A percentile compares a stretch with the other conserved stretches of the same genome.
These are phyloP conservation scores for Drosophila neocordata DNA, from an alignment of 1,140 invertebrate species.

Conservation along the genomic window DNA sequence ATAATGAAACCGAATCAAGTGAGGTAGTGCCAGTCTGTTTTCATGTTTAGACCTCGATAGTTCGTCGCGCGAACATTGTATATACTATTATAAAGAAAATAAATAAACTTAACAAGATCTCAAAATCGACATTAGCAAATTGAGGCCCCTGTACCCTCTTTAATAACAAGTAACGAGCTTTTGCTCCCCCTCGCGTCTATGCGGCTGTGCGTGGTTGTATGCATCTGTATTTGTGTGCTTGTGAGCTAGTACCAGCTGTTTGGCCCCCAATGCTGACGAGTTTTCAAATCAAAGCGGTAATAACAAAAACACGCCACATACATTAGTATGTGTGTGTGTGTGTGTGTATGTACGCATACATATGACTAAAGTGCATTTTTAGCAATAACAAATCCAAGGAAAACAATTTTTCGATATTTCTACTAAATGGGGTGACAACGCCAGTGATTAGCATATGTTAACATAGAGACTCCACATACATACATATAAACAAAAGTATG, in stretches of 20 bases:
- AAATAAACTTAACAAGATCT: slow-evolving; percentile 40
- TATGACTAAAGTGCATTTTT: slow-evolving; percentile 4
- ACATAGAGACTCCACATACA: background rate
- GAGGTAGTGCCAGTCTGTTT: slow-evolving; percentile 50
- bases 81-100: background rate
- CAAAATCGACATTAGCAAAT: slow-evolving; percentile 26
- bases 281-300: slow-evolving; percentile 53
- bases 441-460: slow-evolving; percentile 9
- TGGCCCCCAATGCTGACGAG: slow-evolving; percentile 33
- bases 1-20: slow-evolving; percentile 18
- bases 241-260: slow-evolving; percentile 31
- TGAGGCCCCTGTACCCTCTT: background rate
- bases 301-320: slow-evolving; percentile 33
- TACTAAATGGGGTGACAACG: slow-evolving; percentile 8
- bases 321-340: slow-evolving; percentile 1
- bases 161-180: background rate
- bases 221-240: slow-evolving; percentile 25
- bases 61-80: slow-evolving; percentile 40
- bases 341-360: slow-evolving; percentile 1
- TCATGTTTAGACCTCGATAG: slow-evolving; percentile 62
- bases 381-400: slow-evolving; percentile 8
- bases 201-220: slow-evolving; percentile 5
- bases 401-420: slow-evolving; percentile 4
- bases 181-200: slow-evolving; percentile 6
- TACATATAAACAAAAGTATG: too few relatives aligned